Evolutionary conservation across 2,888 invertebrate genomes (phyloP), one percentile per base, ranked within the genome.

Genomic region (Mycalesis mineus): DNA sequence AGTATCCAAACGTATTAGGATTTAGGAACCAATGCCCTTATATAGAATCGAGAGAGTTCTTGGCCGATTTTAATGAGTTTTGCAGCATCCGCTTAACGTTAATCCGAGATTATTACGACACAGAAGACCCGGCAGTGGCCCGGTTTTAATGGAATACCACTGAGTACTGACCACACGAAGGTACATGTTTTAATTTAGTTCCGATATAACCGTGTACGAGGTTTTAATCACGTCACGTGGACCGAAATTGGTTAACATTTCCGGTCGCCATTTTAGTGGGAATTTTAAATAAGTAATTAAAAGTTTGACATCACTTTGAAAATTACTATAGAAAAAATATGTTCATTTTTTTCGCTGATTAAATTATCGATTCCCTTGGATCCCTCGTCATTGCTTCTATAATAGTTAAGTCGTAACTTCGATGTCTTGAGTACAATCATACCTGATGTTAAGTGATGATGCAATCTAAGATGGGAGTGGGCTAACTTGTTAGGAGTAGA

Each of bases 61-160:
- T 72, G 69, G 68, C 69, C 62, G 63, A 73, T 75, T 73, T 76
- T 75, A 77, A 77, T 75, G 75, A 77, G 73, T 75, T 74, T 66
- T 58, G 60, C 68, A 65, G 69, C 71, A 76, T 74, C 76, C 71
- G 71, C 73, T 75, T 74, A 75, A 71, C 55, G 63, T 49, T 51
- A 61, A 58, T 62, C 67, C 66, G 50, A 67, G 73, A 73, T 74
- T 75, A 77, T 73, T 75, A 70, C 73, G 71, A 72, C 72, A 74
- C 69, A 66, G 67, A 65, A 62, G 62, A 47, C 47, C 65, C 61
- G 57, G 64, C 68, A 22, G 69, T 68, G 71, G 63, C 68, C 58
- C 47, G 33, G 67, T 69, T 71, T 71, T 72, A 73, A 72, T 71
- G 68, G 68, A 70, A 69, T 56, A 40, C 68, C 65, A 47, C 57